Evolutionary conservation across 92 coral and sea anemone genomes (phyloP), one percentile per base, ranked within the genome.

Genomic region (Palythoa heliodiscus): DNA sequence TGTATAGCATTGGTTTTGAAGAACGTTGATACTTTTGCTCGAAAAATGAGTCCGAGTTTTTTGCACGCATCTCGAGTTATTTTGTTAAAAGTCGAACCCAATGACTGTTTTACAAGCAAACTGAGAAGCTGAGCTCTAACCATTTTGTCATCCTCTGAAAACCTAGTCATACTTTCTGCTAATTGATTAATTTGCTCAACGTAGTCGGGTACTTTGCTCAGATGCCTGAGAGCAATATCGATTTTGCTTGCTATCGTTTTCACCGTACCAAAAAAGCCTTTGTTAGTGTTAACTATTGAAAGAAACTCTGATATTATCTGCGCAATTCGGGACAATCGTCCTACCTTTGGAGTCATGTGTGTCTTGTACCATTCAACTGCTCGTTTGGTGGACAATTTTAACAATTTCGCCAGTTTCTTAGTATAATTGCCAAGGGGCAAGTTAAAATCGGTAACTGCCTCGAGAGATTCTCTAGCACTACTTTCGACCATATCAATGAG

Each of bases 331-430:
- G 91, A 86, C 2, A 90, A 54, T 52, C 90, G 92, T 3, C 95
- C 95, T 0, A 89, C 86, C 6, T 89, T 86, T 19, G 68, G 88
- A 79, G 84, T 83, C 85, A 94, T 37, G 48, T 94, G 87, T 55
- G 77, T 89, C 52, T 90, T 68, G 83, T 94, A 90, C 98, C 98
- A 94, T 1, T 24, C 72, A 63, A 89, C 94, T 52, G 89, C 95
- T 7, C 87, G 79, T 2, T 82, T 77, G 11, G 92, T 76, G 20
- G 91, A 87, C 14, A 81, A 52, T 71, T 92, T 92, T 25, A 94
- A 60, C 10, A 77, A 86, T 24, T 48, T 82, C 14, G 90, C 89
- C 53, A 92, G 76, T 24, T 37, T 84, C 17, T 63, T 86, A 10
- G 90, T 81, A 2, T 89, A 84, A 12, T 77, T 73, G 4, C 91